These are phyloP conservation scores for Parambassis ranga DNA, from an alignment of 2,797 vertebrate genomes.

Conservation along the genomic window DNA sequence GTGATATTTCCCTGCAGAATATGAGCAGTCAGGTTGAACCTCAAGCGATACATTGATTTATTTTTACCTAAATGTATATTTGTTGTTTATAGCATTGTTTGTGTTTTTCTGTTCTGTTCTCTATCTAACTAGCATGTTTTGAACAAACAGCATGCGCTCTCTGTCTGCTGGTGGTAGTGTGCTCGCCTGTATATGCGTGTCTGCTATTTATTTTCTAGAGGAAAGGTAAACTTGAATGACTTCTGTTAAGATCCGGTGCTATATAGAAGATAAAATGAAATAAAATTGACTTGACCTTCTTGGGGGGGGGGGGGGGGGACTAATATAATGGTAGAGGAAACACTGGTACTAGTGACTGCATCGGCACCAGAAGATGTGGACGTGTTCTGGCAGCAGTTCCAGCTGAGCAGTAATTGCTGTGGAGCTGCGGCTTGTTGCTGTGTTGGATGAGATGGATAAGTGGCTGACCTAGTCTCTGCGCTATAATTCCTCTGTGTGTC, in stretches of 20 bases:
- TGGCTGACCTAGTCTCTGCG: slow-evolving; percentile 58
- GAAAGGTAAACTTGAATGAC: too few species aligned
- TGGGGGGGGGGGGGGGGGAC: too few species aligned
- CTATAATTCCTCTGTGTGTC: slow-evolving; percentile 59
- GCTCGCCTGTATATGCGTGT: too few species aligned
- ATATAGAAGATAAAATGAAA: too few species aligned
- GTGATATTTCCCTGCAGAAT: slow-evolving; percentile 19
- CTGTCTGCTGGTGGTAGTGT: too few species aligned
- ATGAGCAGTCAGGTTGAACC: neutral
- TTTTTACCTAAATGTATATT: neutral
- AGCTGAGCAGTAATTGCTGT: slow-evolving; percentile 65
- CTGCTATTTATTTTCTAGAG: too few species aligned
- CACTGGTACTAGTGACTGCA: slow-evolving; percentile 8
- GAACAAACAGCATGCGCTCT: neutral
- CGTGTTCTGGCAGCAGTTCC: slow-evolving; percentile 45
- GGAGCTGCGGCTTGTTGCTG: slow-evolving; percentile 50
- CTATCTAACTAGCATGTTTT: too few species aligned
- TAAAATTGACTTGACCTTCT: too few species aligned
- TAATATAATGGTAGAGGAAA: too few species aligned
- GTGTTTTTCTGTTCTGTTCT: neutral
- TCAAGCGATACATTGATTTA: neutral
- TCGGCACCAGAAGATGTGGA: slow-evolving; percentile 24
- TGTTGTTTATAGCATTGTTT: neutral
- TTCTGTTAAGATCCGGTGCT: too few species aligned
- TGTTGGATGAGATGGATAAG: slow-evolving; percentile 65